Evolutionary conservation across 2,113 vertebrate species (phyloP).

Genomic region (Oreotrochilus melanogaster): DNA sequence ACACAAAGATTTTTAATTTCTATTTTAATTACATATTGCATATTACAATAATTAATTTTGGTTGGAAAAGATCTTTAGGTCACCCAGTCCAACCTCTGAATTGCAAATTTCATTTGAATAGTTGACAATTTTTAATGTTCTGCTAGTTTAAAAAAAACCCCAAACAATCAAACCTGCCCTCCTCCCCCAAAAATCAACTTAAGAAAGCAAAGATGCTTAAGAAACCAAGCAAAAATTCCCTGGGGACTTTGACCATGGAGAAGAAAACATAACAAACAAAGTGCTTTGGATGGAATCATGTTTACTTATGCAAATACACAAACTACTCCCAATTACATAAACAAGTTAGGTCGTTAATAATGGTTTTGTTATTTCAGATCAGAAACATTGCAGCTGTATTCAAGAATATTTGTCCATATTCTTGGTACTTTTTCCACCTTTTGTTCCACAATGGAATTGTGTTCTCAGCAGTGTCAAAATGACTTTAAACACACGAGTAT

Average conservation of each 20-base stretch:
- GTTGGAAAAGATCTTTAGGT: too few relatives aligned
- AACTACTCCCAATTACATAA: neutral
- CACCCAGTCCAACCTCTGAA: too few relatives aligned
- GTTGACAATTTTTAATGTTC: neutral
- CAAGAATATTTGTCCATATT: neutral
- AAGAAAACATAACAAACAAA: neutral
- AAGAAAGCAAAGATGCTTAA: neutral
- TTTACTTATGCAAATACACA: neutral
- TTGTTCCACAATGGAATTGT: neutral
- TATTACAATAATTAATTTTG: too few relatives aligned
- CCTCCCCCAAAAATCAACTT: neutral
- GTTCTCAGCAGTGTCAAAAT: neutral
- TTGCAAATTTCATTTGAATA: neutral
- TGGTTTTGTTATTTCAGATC: neutral
- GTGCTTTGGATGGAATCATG: neutral
- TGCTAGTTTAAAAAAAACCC: neutral
- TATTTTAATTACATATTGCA: neutral
- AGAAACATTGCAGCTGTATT: neutral
- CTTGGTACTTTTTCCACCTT: neutral
- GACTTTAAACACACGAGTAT: neutral
- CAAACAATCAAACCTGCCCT: too few relatives aligned
- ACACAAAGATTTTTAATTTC: neutral
- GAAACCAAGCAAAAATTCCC: neutral
- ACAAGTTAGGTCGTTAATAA: neutral
- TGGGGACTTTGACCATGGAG: neutral